Base-by-base conservation (phyloP, 2,113 vertebrate genomes). In the Takifugu bimaculatus region DNA sequence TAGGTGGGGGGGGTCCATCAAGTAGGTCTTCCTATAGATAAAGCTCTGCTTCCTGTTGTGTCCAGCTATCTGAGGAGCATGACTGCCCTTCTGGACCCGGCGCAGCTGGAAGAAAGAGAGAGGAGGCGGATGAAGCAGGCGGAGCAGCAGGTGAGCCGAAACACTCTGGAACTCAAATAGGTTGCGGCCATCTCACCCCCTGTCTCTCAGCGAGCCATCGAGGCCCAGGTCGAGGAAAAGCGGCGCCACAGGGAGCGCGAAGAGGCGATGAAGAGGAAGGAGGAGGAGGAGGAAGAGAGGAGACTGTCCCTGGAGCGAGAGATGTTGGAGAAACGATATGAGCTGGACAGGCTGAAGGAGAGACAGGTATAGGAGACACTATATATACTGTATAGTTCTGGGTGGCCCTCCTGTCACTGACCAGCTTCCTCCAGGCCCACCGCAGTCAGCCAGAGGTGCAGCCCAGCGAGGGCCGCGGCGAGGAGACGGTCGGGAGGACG, bases 61-160 rank as follows among this genome's bases (percentile, higher is more conserved):
- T 75, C 65, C 74, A 99, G 96, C 68, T 89, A 95, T 54, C 91
- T 95, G 50, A 93, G 95, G 74, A 95, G 93, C 57, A 98, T 98
- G 96, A 98, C 95, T 0, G 92, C 96, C 28, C 88, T 99, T 48
- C 81, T 98, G 77, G 96, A 99, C 85, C 96, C 96, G 13, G 88
- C 90, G 27, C 90, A 99, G 85, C 89, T 98, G 54, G 95, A 98
- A 51, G 95, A 97, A 79, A 85, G 95, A 65, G 91, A 94, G 50
- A 88, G 91, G 71, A 90, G 89, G 52, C 83, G 93, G 54, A 78
- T 93, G 27, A 98, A 97, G 52, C 93, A 98, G 82, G 67, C 93
- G 60, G 94, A 98, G 72, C 94, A 95, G 81, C 95, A 97, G 94
- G 96, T 97, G 43, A 6, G 63, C 9, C 2, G 45, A 48, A 14